Conservation (phyloP, 2,113 vertebrate species). For the Urocitellus parryii region DNA sequence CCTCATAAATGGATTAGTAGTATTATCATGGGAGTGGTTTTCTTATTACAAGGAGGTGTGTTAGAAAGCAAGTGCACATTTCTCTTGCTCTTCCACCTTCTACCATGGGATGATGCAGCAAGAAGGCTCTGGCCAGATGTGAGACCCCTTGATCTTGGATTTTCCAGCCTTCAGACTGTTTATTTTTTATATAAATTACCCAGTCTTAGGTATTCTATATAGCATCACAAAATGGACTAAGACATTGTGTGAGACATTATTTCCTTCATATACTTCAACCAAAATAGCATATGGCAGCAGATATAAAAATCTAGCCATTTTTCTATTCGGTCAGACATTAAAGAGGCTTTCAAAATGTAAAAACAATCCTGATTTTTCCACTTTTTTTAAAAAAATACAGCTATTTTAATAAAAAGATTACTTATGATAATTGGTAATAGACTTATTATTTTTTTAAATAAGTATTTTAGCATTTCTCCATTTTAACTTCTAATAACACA, state of each 20-base stretch:
- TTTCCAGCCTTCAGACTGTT: not conserved
- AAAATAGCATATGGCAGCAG: not conserved
- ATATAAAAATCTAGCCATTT: not conserved
- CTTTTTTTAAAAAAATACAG: not conserved
- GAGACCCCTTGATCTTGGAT: too few species aligned
- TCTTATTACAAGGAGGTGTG: not conserved
- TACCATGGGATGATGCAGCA: not conserved
- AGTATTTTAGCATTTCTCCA: not conserved
- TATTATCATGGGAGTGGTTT: not conserved
- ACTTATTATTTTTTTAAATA: constrained; percentile 13
- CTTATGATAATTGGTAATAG: not conserved
- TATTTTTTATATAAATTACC: not conserved
- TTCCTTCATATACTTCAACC: constrained; percentile 5
- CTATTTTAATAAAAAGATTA: not conserved
- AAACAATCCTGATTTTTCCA: not conserved
- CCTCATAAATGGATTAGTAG: not conserved
- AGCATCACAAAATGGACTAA: not conserved
- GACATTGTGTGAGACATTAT: not conserved
- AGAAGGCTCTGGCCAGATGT: not conserved
- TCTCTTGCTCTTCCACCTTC: not conserved
- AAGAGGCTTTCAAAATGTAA: not conserved
- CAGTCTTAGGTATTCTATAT: not conserved
- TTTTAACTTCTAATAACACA: not conserved
- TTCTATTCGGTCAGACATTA: not conserved
- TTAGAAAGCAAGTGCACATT: not conserved